phyloP scores from a whole-genome alignment of 2,113 vertebrate species.

The Nesoenas mayeri region DNA sequence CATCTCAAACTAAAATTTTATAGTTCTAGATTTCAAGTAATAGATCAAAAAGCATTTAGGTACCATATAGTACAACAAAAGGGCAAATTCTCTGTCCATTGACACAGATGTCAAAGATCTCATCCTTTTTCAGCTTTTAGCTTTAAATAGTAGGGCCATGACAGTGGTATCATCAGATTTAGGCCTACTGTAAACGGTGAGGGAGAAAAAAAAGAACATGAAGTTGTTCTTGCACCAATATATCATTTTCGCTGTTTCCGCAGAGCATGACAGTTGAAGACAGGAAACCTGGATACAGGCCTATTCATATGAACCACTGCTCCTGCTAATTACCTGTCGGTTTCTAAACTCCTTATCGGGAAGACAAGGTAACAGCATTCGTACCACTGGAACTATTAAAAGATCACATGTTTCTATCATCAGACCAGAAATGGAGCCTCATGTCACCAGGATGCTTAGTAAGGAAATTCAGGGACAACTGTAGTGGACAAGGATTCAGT shows the following conservation, averaged over 20 bases:
- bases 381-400: slow-evolving; percentile 55
- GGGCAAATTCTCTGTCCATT: neutral
- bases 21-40: neutral
- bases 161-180: neutral
- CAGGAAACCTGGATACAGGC: slow-evolving; percentile 46
- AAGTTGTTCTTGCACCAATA: neutral
- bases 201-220: neutral
- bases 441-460: neutral
- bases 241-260: neutral
- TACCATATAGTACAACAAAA: neutral
- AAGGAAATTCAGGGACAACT: neutral
- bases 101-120: neutral
- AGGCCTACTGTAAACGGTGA: neutral
- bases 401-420: slow-evolving; percentile 39
- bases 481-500: neutral
- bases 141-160: neutral
- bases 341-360: slow-evolving; percentile 18
- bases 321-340: slow-evolving; percentile 62
- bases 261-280: slow-evolving; percentile 15
- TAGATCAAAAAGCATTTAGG: neutral
- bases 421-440: neutral
- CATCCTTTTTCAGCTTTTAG: neutral
- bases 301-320: slow-evolving; percentile 55
- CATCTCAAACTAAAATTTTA: neutral
- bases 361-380: slow-evolving; percentile 36